Percentiles rank a stretch among this genome's conserved stretches.
These are phyloP conservation scores for Cirrhinus molitorella DNA, from an alignment of 2,797 vertebrate species.

Conservation along the genomic window DNA sequence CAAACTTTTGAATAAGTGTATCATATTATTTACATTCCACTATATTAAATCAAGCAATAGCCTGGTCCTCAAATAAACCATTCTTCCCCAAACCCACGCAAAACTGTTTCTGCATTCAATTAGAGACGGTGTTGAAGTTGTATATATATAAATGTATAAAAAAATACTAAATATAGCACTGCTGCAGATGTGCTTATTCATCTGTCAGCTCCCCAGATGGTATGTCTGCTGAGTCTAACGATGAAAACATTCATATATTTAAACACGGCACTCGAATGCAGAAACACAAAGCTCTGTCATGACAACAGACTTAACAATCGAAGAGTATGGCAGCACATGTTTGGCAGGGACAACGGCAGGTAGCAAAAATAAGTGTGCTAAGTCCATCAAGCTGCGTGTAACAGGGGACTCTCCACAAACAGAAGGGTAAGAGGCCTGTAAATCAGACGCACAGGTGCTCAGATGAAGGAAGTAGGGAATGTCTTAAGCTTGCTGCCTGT, in stretches of 20 bases:
- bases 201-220: slow-evolving; percentile 24
- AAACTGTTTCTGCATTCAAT: slow-evolving; percentile 12
- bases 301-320: slow-evolving; percentile 50
- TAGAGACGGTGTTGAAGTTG: slow-evolving; percentile 21
- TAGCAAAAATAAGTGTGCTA: slow-evolving; percentile 46
- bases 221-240: slow-evolving; percentile 61
- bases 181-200: slow-evolving; percentile 46
- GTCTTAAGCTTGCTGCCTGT: slow-evolving; percentile 22
- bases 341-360: slow-evolving; percentile 28
- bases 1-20: not conserved
- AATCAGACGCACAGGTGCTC: slow-evolving; percentile 46
- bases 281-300: slow-evolving; percentile 47
- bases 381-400: slow-evolving; percentile 20
- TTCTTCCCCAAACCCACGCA: not conserved
- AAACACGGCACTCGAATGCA: slow-evolving; percentile 35
- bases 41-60: not conserved
- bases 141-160: slow-evolving; percentile 21
- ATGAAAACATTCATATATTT: slow-evolving; percentile 64
- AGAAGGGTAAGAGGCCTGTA: slow-evolving; percentile 43
- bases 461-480: slow-evolving; percentile 27
- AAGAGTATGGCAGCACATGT: slow-evolving; percentile 19
- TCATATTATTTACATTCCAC: not conserved
- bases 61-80: not conserved
- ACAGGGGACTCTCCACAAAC: slow-evolving; percentile 35
- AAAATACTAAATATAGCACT: slow-evolving; percentile 17